phyloP scores from a whole-genome alignment of 1,140 invertebrate species.

The Gonatopus flavifemur region DNA sequence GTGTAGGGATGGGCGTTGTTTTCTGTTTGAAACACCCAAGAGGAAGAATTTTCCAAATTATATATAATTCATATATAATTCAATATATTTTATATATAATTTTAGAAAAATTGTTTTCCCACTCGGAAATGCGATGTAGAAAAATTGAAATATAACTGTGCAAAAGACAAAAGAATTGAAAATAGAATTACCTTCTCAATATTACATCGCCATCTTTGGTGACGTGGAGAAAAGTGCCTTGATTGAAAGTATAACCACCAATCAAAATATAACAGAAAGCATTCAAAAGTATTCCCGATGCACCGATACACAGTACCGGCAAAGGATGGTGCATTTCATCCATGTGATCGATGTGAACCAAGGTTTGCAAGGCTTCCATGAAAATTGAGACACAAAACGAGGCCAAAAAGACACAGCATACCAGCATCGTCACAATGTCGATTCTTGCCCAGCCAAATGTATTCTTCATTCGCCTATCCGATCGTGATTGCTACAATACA shows the following conservation, averaged over 20 bases:
- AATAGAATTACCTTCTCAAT: slow-evolving; percentile 58
- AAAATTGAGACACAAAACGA: slow-evolving; percentile 82
- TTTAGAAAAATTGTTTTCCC: too few species aligned
- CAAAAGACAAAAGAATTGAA: too few species aligned
- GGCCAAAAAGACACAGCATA: slow-evolving; percentile 80
- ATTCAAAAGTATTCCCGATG: slow-evolving; percentile 69
- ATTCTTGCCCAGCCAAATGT: slow-evolving; percentile 92
- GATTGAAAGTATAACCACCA: slow-evolving; percentile 78
- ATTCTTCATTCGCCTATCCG: slow-evolving; percentile 73
- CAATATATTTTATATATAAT: too few species aligned
- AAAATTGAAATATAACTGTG: too few species aligned
- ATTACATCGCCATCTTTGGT: slow-evolving; percentile 68
- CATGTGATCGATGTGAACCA: slow-evolving; percentile 75
- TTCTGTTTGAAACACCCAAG: too few species aligned
- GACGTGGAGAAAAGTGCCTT: slow-evolving; percentile 71
- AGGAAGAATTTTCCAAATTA: too few species aligned
- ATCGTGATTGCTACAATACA: slow-evolving; percentile 47
- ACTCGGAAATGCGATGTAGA: too few species aligned
- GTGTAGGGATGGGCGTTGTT: too few species aligned
- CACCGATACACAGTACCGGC: slow-evolving; percentile 67
- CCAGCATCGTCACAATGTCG: slow-evolving; percentile 78
- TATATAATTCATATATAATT: too few species aligned
- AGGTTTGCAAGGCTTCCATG: slow-evolving; percentile 78
- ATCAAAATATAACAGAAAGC: slow-evolving; percentile 73
- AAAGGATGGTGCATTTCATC: slow-evolving; percentile 71